Base-by-base conservation (phyloP, 2,797 vertebrate genomes). In the Moxostoma hubbsi region DNA sequence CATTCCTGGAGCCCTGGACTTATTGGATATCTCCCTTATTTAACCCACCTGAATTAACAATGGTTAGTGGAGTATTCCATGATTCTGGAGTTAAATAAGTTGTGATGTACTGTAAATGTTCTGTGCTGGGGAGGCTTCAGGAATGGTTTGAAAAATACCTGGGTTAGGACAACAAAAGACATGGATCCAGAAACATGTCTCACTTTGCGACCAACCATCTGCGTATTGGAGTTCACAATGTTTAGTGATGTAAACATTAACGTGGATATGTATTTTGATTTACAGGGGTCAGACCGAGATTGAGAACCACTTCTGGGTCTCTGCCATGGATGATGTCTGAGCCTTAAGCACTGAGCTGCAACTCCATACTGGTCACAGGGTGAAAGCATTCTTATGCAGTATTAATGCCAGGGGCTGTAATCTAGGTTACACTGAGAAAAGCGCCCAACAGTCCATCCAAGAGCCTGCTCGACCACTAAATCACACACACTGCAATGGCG, bases 341-440 rank as follows among this genome's bases (percentile, higher is more conserved):
- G 24, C 49, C 58, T 70, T 1, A 8, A 49, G n/a, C 6, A 9
- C 36, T 5, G 0, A 10, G 7, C n/a, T 45, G 46, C 49, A 54
- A 70, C 46, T 62, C 18, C 24, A 54, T 43, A 47, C 50, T 16
- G 58, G 76, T 78, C 66, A 70, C n/a, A 43, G 51, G 24, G 64
- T 61, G 24, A 68, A 75, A 55, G 7, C 50, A 55, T 68, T 69
- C 72, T 81, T 47, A 68, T 55, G 54, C 65, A 75, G 54, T 75
- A 55, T 70, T 71, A 61, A 78, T 71, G 50, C 8, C 16, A 66
- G 63, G 15, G 50, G 62, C 12, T 66, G 53, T 75, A 49, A 75
- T 75, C 15, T 75, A 49, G 73, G 63, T 75, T 75, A 66, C 53
- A 47, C 16, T 49, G 16, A 73, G 53, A 61, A 78, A 75, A 63